phyloP scores from a whole-genome alignment of 2,888 invertebrate genomes.

The Parnassius mnemosyne region DNA sequence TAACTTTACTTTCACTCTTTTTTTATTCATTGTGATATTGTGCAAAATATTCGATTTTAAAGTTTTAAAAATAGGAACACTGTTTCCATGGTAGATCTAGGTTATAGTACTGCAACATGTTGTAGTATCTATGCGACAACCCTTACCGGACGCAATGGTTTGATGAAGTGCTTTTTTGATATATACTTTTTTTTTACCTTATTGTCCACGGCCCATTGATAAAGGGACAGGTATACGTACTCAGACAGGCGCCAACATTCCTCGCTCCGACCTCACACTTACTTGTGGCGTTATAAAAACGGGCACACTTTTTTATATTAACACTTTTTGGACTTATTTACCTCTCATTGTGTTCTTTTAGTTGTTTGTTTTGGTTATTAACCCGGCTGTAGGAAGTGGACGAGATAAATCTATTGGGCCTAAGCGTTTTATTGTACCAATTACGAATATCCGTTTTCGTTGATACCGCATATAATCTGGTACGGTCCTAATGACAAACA shows the following conservation, averaged over 20 bases:
- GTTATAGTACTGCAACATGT: not conserved
- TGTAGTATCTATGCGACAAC: slow-evolving; percentile 57
- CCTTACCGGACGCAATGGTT: slow-evolving; percentile 72
- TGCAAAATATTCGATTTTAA: not conserved
- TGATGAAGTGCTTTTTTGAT: slow-evolving; percentile 78
- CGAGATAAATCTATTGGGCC: slow-evolving; percentile 73
- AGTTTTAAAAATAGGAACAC: too few species aligned
- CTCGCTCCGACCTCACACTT: slow-evolving; percentile 79
- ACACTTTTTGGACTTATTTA: slow-evolving; percentile 77
- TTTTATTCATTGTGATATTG: not conserved
- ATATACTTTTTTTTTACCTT: slow-evolving; percentile 67
- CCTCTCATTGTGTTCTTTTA: slow-evolving; percentile 68
- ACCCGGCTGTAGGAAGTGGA: slow-evolving; percentile 75
- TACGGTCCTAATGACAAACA: slow-evolving; percentile 41
- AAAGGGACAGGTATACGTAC: slow-evolving; percentile 80
- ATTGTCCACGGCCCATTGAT: slow-evolving; percentile 78
- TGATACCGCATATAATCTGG: slow-evolving; percentile 41
- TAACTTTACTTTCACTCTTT: not conserved
- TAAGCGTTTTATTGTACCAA: slow-evolving; percentile 79
- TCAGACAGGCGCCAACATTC: slow-evolving; percentile 81
- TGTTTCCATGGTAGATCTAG: not conserved
- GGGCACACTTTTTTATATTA: slow-evolving; percentile 77
- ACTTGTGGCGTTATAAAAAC: slow-evolving; percentile 75
- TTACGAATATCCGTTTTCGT: slow-evolving; percentile 70
- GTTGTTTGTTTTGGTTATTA: slow-evolving; percentile 80